phyloP scores from a whole-genome alignment of 2,888 invertebrate species.

The Eilema griseolum region DNA sequence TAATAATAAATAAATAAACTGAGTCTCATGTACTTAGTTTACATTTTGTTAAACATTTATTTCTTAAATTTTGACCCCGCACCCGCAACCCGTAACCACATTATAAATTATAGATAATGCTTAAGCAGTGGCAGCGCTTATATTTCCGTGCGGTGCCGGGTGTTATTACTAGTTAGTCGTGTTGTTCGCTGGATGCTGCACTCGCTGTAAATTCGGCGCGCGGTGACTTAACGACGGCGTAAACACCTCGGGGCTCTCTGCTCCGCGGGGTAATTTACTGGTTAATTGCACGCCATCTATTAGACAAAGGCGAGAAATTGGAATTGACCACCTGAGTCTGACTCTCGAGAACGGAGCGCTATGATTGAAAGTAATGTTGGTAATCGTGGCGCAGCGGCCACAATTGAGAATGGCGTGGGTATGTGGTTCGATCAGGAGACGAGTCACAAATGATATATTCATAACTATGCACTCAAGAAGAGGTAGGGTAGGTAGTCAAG shows the following conservation, averaged over 20 bases:
- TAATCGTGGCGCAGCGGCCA: not conserved
- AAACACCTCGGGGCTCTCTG: constrained; percentile 58
- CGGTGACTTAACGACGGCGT: constrained; percentile 73
- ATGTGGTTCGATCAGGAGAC: not conserved
- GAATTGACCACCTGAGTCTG: constrained; percentile 11
- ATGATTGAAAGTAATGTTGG: not conserved
- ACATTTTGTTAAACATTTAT: no score
- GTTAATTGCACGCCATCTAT: constrained; percentile 76
- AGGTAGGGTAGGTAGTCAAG: no score
- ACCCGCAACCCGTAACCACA: not conserved
- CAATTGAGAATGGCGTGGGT: not conserved
- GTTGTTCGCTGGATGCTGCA: constrained; percentile 18
- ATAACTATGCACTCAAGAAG: not conserved
- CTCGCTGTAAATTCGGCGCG: constrained; percentile 60
- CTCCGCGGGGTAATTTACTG: constrained; percentile 59
- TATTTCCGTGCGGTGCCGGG: not conserved
- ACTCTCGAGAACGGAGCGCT: not conserved
- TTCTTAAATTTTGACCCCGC: not conserved
- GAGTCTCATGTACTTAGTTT: no score
- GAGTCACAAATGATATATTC: not conserved
- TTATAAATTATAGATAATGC: not conserved
- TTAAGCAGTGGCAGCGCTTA: not conserved
- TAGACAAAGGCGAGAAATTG: constrained; percentile 56
- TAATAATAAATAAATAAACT: no score
- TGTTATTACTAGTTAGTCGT: constrained; percentile 18